A percentile compares a stretch with the other conserved stretches of the same genome.
phyloP scores from a whole-genome alignment of 2,113 vertebrate genomes.

The Motacilla alba region DNA sequence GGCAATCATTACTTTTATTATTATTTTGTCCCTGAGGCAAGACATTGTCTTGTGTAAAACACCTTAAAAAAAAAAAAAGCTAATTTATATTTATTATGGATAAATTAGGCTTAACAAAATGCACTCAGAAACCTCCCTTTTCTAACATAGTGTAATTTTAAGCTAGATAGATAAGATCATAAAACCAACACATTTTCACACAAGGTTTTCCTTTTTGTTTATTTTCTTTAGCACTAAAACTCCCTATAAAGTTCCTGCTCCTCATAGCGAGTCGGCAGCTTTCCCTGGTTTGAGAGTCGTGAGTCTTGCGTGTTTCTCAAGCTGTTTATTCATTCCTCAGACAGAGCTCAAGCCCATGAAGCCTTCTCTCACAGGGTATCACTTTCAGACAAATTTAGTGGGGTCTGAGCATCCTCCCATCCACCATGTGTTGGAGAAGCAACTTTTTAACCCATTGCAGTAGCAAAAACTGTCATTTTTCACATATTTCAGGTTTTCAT shows the following conservation, averaged over 20 bases:
- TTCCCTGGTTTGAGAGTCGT: not conserved
- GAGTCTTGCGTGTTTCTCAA: not conserved
- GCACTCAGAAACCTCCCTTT: not conserved
- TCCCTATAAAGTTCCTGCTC: not conserved
- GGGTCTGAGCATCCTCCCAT: not conserved
- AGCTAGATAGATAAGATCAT: not conserved
- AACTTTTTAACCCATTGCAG: not conserved
- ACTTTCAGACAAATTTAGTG: not conserved
- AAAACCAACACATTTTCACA: not conserved
- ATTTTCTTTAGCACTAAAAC: not conserved
- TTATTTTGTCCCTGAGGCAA: not conserved
- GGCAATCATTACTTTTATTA: not conserved
- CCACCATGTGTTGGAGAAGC: not conserved
- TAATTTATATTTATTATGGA: not conserved
- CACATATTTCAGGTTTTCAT: not conserved
- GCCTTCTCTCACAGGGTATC: not conserved
- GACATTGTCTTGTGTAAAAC: not conserved
- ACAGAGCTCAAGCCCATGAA: not conserved
- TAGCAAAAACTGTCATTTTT: not conserved
- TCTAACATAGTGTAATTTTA: not conserved
- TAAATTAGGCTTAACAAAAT: not conserved
- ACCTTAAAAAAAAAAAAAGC: not conserved
- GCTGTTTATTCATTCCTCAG: not conserved
- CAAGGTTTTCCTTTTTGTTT: not conserved
- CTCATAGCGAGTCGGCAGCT: not conserved